A percentile compares a stretch with the other conserved stretches of the same genome.
Evolutionary conservation across 2,113 vertebrate genomes (phyloP).

Genomic region (Ageneiosus marmoratus): DNA sequence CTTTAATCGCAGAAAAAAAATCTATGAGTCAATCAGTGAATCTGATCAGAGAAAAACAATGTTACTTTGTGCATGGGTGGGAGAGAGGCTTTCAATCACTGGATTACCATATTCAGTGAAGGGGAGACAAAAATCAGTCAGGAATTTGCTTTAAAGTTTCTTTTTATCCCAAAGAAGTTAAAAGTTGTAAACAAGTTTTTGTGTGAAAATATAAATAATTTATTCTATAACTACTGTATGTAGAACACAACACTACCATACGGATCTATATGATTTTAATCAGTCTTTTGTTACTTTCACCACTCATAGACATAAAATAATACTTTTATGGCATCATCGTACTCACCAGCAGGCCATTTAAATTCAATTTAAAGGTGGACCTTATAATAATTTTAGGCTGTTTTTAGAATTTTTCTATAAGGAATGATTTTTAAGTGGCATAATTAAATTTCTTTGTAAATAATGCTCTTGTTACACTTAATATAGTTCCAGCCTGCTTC

Average conservation of each 20-base stretch:
- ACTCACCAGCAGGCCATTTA: neutral
- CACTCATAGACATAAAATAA: neutral
- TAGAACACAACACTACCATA: neutral
- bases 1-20: constrained; percentile 21
- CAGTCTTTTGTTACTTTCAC: neutral
- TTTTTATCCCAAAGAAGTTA: neutral
- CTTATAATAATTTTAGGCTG: too few species aligned
- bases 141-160: neutral
- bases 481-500: too few species aligned
- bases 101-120: neutral
- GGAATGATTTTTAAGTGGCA: too few species aligned
- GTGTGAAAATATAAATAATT: neutral
- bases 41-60: constrained; percentile 12
- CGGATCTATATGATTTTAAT: neutral
- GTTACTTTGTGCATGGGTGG: neutral
- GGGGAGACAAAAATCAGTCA: too few species aligned
- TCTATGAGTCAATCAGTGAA: constrained; percentile 20
- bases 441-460: too few species aligned
- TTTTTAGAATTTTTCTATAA: too few species aligned
- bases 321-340: neutral
- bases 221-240: neutral
- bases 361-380: too few species aligned
- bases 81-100: neutral
- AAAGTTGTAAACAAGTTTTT: neutral
- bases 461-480: too few species aligned